Evolutionary conservation across 2,888 invertebrate species (phyloP), one percentile per base, ranked within the genome.

Genomic region (Microctonus brassicae): DNA sequence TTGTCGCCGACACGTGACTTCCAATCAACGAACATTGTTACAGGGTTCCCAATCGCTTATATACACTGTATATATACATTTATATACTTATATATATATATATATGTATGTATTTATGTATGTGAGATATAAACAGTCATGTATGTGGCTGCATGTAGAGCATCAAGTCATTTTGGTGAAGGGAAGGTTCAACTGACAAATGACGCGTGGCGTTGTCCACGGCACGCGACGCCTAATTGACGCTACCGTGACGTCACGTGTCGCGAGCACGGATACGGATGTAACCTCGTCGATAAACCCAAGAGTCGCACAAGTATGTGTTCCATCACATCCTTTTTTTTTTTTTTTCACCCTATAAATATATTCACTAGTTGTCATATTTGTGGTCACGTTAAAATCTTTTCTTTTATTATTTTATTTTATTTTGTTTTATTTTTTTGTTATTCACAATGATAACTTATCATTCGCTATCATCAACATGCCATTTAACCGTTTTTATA

Each of bases 161-260:
- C 20, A 22, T 34, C n/a, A n/a, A 57, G 24, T 53, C 34, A 33
- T 61, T 20, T 47, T 47, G 42, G 13, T 10, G 42, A 39, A 63
- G 53, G 52, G 52, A 52, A 34, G 11, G 13, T 7, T 6, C 61
- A 55, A 80, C 82, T 85, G 85, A 86, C 86, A 87, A 86, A 87
- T 84, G 86, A 84, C 86, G 84, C 86, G 84, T 82, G 82, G 76
- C 82, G 81, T 78, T 76, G 83, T 78, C 79, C 80, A 75, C 60
- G 84, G 80, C 86, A 86, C 87, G 86, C 82, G 86, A 83, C 86
- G 82, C 79, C 86, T 87, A 87, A 87, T 87, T 85, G 86, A 86
- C 84, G 80, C 77, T 80, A 82, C 85, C 86, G 86, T 86, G 86
- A 86, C 86, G 86, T 86, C 86, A 85, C 86, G 86, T 87, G 87